Evolutionary conservation across 2,888 invertebrate species (phyloP), one percentile per base, ranked within the genome.

Genomic region (Tridacna gigas): DNA sequence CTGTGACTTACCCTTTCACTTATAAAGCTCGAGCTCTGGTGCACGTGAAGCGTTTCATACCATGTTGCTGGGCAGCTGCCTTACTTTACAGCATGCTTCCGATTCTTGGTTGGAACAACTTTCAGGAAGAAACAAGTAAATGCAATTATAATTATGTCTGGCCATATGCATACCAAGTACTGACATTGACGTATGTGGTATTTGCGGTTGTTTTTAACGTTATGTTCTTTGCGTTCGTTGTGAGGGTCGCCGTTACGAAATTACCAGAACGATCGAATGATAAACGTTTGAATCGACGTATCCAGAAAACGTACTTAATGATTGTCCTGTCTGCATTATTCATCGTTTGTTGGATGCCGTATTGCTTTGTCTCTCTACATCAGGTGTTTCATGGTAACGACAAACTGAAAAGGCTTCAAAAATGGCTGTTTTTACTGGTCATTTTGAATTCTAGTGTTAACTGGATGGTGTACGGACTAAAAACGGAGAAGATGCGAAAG

Each of bases 401-500:
- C 1, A 65, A 73, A 0, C n/a, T 83, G 22, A 79, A 79, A 45
- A 63, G 47, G 0, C 67, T 75, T 2, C 74, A 75, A 61, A 76
- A 79, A 9, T 81, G 80, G 78, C 61, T 76, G 5, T 73, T 86
- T 22, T 56, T 83, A 22, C 78, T 83, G 45, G 67, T 56, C 20
- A 28, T 81, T 2, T 2, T 83, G 0, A 83, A 86, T 47, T 77
- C 73, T 5, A 71, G 74, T 26, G 67, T 86, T 20, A 86, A 86
- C 60, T 86, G 86, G 86, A 47, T 86, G 61, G 81, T 86, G 25
- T 86, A 83, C 56, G 86, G 86, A 20, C 60, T 86, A 22, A 81
- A 80, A 78, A 80, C 79, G 28, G 18, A 56, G 0, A 86, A 83
- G 76, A 73, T 86, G 28, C 51, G 86, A 48, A 71, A 73, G 26